phyloP scores from a whole-genome alignment of 2,888 invertebrate genomes.

The Periphyllus acericola region DNA sequence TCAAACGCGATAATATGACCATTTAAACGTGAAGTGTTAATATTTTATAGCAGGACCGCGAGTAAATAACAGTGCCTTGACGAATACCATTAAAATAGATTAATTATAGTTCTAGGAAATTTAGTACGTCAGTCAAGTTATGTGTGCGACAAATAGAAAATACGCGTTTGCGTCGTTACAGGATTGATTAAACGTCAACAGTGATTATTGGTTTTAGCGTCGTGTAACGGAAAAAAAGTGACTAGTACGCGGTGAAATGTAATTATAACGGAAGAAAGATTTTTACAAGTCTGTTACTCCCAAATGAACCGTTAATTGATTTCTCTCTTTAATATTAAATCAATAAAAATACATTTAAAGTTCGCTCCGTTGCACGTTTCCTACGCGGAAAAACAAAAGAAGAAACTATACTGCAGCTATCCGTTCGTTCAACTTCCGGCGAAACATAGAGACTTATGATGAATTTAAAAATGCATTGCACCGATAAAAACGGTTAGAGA shows the following conservation, averaged over 20 bases:
- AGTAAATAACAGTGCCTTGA: too few species aligned
- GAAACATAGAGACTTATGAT: not conserved
- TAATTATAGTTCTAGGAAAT: not conserved
- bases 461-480: not conserved
- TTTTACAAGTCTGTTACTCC: not conserved
- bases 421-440: not conserved
- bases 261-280: not conserved
- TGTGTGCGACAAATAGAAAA: not conserved
- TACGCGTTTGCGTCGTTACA: not conserved
- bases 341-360: conserved; percentile 27
- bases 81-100: not conserved
- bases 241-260: not conserved
- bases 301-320: conserved; percentile 7
- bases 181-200: not conserved
- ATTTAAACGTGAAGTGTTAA: too few species aligned
- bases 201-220: not conserved
- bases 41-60: not conserved
- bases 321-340: conserved; percentile 12
- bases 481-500: not conserved
- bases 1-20: too few species aligned
- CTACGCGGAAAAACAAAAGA: not conserved
- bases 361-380: conserved; percentile 24
- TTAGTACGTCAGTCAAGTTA: too few species aligned
- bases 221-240: not conserved
- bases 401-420: conserved; percentile 8